These are phyloP conservation scores for Anoplophora glabripennis DNA, from an alignment of 1,140 invertebrate genomes.

Conservation along the genomic window DNA sequence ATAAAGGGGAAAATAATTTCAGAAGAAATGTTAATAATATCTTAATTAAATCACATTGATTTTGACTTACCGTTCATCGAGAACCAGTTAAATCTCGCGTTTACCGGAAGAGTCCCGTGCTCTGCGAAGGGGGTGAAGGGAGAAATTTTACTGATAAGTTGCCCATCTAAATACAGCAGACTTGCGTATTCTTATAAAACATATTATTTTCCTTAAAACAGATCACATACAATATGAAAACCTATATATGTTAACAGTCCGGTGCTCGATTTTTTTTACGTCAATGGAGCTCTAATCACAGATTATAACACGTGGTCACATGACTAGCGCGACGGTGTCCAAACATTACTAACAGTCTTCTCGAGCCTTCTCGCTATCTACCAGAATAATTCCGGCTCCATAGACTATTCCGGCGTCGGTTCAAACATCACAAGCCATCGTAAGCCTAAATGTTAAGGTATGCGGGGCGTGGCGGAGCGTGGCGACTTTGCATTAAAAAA, in stretches of 20 bases:
- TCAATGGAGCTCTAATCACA: slow-evolving; percentile 46
- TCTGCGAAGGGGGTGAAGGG: too few relatives aligned
- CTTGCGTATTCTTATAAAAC: neutral
- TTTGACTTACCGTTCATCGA: too few relatives aligned
- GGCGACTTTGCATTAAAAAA: too few relatives aligned
- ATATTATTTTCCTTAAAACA: slow-evolving; percentile 21
- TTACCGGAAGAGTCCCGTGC: neutral
- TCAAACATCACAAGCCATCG: neutral
- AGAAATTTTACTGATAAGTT: slow-evolving; percentile 4
- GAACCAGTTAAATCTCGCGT: neutral
- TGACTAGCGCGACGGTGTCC: slow-evolving; percentile 48
- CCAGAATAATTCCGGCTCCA: neutral
- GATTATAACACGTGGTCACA: slow-evolving; percentile 46
- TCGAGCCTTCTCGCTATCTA: slow-evolving; percentile 22
- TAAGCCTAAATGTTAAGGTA: neutral
- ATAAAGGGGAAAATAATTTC: too few relatives aligned
- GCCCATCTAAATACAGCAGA: slow-evolving; percentile 9
- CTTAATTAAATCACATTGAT: too few relatives aligned
- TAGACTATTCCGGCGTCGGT: neutral
- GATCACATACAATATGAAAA: slow-evolving; percentile 41
- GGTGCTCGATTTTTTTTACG: slow-evolving; percentile 20
- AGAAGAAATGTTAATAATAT: too few relatives aligned
- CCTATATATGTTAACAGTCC: slow-evolving; percentile 37
- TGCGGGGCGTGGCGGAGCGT: neutral
- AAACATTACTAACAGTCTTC: slow-evolving; percentile 41